Conservation (phyloP, 2,797 vertebrate genomes). For the Myiothlypis coronata region DNA sequence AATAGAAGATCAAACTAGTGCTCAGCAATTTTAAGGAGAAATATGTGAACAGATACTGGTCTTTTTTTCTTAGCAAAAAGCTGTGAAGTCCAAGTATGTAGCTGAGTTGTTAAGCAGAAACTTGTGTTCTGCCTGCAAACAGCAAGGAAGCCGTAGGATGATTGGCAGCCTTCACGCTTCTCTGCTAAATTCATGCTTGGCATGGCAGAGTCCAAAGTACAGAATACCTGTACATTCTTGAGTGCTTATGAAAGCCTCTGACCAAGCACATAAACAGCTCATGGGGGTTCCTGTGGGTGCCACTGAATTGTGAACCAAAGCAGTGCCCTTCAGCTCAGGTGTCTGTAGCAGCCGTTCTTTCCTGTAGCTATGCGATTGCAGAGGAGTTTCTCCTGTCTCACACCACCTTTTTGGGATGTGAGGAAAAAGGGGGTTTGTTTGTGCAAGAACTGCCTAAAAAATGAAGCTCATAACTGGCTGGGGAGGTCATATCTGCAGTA, state of each 20-base stretch:
- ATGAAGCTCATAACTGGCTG: background rate
- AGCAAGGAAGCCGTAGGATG: background rate
- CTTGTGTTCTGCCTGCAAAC: background rate
- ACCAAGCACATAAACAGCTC: background rate
- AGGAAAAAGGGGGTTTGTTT: background rate
- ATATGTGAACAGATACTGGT: background rate
- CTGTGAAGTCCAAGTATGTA: background rate
- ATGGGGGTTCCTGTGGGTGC: background rate
- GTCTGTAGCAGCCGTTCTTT: background rate
- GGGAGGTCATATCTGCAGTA: background rate
- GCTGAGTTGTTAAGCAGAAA: background rate
- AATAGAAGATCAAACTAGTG: background rate
- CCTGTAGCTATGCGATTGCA: background rate
- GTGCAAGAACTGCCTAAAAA: background rate
- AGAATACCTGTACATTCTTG: background rate
- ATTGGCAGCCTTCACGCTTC: background rate
- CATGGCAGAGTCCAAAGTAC: background rate
- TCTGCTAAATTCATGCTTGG: background rate
- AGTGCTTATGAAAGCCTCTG: background rate
- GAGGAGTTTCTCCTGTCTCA: background rate
- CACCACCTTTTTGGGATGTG: fast-evolving
- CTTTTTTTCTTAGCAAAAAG: background rate
- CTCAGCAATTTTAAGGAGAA: background rate
- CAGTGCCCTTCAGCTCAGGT: background rate
- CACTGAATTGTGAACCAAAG: background rate